Conservation (phyloP, 2,113 vertebrate genomes). For the Charina bottae region DNA sequence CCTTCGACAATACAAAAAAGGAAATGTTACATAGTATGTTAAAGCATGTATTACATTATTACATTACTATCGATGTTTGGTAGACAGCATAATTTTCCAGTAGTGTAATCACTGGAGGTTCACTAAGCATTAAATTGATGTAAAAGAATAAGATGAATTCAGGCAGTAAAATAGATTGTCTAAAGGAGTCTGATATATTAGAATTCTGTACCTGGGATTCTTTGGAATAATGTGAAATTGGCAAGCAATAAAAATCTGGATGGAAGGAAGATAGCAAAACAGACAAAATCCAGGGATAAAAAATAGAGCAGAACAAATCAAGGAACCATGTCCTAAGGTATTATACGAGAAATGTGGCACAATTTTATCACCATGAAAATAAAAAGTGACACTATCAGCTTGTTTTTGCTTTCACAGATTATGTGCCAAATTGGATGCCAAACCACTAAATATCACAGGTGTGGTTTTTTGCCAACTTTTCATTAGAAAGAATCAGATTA, state of each 20-base stretch:
- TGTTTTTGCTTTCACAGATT: background rate
- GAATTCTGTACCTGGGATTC: background rate
- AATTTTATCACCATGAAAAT: background rate
- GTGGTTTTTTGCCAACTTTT: background rate
- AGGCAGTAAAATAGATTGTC: background rate
- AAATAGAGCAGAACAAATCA: background rate
- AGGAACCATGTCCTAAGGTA: background rate
- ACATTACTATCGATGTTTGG: background rate
- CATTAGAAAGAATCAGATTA: background rate
- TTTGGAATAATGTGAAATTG: slow-evolving; percentile 10
- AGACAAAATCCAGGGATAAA: background rate
- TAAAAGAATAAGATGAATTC: background rate
- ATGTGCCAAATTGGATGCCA: background rate
- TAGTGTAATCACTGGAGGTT: background rate
- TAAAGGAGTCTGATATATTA: background rate
- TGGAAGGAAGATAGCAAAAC: background rate
- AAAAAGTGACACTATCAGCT: background rate
- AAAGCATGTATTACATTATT: background rate
- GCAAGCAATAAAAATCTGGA: background rate
- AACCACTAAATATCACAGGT: background rate
- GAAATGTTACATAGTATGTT: background rate
- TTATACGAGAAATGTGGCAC: background rate
- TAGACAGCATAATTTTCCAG: slow-evolving; percentile 35
- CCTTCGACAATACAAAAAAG: no score
- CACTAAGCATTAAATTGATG: background rate